These are phyloP conservation scores for Alloscopus bannaensis DNA, from an alignment of 2,888 invertebrate species.

Conservation along the genomic window DNA sequence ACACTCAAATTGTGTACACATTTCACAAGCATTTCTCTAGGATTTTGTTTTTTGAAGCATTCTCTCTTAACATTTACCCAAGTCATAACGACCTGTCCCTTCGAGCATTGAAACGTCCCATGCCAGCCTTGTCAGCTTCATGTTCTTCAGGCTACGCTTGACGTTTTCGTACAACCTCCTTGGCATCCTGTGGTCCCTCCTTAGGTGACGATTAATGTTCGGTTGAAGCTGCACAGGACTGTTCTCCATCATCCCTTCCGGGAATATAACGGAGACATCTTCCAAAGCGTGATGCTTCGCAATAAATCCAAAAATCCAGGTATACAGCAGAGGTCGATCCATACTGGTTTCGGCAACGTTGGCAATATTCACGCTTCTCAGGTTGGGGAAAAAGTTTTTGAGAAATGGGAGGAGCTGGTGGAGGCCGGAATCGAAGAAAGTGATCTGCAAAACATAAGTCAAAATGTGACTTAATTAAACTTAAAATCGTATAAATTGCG, in stretches of 20 bases:
- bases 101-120: slow-evolving; percentile 27
- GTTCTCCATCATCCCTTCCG: slow-evolving; percentile 19
- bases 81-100: slow-evolving; percentile 3
- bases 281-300: slow-evolving; percentile 18
- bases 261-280: slow-evolving; percentile 15
- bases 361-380: slow-evolving; percentile 21
- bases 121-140: slow-evolving; percentile 15
- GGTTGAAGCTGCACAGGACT: not conserved
- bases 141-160: slow-evolving; percentile 9
- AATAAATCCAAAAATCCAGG: slow-evolving; percentile 35
- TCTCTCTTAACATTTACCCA: slow-evolving; percentile 9
- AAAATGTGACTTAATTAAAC: too few species aligned
- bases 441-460: slow-evolving; percentile 24
- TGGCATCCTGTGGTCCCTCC: slow-evolving; percentile 20
- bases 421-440: slow-evolving; percentile 33
- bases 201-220: not conserved
- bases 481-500: too few species aligned
- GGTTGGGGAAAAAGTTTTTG: slow-evolving; percentile 32
- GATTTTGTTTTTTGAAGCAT: too few species aligned
- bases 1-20: too few species aligned
- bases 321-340: slow-evolving; percentile 31
- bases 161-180: not conserved
- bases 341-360: slow-evolving; percentile 23
- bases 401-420: slow-evolving; percentile 24
- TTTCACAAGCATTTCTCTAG: too few species aligned